These are phyloP conservation scores for Oreohelix idahoensis DNA, from an alignment of 1,140 invertebrate species.

Conservation along the genomic window DNA sequence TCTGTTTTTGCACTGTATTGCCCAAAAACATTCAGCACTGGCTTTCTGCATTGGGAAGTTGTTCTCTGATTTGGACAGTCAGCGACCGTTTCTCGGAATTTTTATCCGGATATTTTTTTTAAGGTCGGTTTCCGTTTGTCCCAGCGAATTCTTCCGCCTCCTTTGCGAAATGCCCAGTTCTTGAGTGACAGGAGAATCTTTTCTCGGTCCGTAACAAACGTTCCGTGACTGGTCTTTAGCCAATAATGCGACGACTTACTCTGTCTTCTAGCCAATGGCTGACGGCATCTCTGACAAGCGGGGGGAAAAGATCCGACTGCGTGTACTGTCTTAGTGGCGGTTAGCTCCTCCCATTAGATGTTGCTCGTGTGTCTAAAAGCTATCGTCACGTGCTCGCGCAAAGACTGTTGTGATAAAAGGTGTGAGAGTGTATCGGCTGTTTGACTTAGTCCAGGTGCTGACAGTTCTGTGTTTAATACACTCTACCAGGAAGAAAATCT, in stretches of 20 bases:
- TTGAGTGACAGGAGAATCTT: neutral
- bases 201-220: conserved; percentile 5
- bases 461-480: neutral
- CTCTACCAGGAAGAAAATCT: neutral
- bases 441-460: neutral
- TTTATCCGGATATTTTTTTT: neutral
- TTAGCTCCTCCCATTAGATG: conserved; percentile 17
- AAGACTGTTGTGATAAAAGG: conserved; percentile 28
- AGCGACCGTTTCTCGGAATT: neutral
- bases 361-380: conserved; percentile 22
- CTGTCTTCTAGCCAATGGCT: conserved; percentile 35
- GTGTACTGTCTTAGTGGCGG: conserved; percentile 12
- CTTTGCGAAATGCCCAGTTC: neutral
- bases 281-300: conserved; percentile 16
- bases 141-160: neutral
- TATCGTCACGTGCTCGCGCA: conserved; percentile 15
- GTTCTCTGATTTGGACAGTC: neutral
- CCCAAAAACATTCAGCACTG: neutral
- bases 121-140: neutral
- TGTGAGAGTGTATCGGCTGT: conserved; percentile 17
- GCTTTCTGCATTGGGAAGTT: neutral
- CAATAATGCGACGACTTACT: neutral
- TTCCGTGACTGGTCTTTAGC: conserved; percentile 14
- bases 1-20: no score
- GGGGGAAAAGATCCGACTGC: conserved; percentile 24